Base-by-base conservation (phyloP, 2,797 vertebrate species). In the Xiphophorus birchmanni region DNA sequence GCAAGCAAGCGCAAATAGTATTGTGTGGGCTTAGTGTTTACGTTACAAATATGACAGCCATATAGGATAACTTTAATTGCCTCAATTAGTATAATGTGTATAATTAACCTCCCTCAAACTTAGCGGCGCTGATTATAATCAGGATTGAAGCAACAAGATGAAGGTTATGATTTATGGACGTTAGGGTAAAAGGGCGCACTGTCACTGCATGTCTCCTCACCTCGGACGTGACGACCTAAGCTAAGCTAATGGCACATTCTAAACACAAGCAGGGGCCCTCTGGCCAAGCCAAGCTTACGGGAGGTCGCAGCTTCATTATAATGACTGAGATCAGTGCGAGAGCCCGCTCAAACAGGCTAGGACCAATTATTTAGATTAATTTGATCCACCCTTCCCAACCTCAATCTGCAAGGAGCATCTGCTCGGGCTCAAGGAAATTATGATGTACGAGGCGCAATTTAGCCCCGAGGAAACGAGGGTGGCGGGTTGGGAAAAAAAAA, bases 361-460 rank as follows among this genome's bases (percentile, higher is more conserved):
- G 83, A 86, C 90, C 91, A 90, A 92, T 94, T 93, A 94, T 93
- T 94, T 91, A 89, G 92, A 95, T 94, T 92, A 94, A 93, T 94
- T 90, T 58, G 82, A 92, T 79, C 50, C 90, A 86, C 86, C 90
- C 89, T 90, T 88, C 79, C 90, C 90, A 86, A 89, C 88, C 90
- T 83, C 86, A 87, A 86, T 91, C 88, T 78, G 87, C 88, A 86
- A 18, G 0, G 80, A 93, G 93, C 92, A 90, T 94, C 93, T 94
- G 92, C 91, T 90, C 75, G 4, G 82, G 79, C 85, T 91, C 91
- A 44, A 80, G 86, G 83, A 93, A 93, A 94, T 90, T 81, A 95
- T 94, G 93, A 94, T 94, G 80, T 90, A 94, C 77, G 88, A 91
- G 88, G 77, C 44, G 12, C 88, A 87, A 92, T 93, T 92, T 90